These are phyloP conservation scores for Theristicus caerulescens DNA, from an alignment of 2,113 vertebrate species.

Conservation along the genomic window DNA sequence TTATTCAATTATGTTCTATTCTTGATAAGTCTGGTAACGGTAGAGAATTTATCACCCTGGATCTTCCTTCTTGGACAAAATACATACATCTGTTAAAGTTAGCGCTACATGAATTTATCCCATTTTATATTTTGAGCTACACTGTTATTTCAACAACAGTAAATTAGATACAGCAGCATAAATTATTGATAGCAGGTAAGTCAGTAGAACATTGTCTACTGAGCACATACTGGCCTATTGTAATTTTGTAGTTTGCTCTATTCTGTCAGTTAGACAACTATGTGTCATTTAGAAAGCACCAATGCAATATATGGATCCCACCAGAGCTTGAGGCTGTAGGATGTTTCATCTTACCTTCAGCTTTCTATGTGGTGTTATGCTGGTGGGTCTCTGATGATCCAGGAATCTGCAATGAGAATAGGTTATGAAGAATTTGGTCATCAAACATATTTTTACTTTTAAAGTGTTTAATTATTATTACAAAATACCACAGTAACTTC, in stretches of 20 bases:
- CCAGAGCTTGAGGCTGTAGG: not conserved
- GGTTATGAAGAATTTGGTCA: not conserved
- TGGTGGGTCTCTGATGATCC: not conserved
- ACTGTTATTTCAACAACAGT: not conserved
- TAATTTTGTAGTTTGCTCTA: not conserved
- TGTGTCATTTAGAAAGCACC: not conserved
- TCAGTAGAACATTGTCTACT: not conserved
- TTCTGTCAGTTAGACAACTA: not conserved
- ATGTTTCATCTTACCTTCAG: constrained; percentile 49
- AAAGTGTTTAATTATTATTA: not conserved
- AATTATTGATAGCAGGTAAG: not conserved
- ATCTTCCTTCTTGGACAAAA: not conserved
- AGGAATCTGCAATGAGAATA: constrained; percentile 6
- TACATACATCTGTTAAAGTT: not conserved
- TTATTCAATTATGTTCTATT: not conserved
- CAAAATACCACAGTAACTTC: not conserved
- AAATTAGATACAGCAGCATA: not conserved
- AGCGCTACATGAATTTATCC: not conserved
- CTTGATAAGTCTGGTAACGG: not conserved
- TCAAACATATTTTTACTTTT: not conserved
- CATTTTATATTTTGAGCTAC: not conserved
- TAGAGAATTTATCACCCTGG: not conserved
- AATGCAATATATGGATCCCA: not conserved
- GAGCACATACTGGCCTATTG: not conserved
- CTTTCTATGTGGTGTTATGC: not conserved